phyloP scores from a whole-genome alignment of 2,797 vertebrate species.

The Crocodylus rhombifer region DNA sequence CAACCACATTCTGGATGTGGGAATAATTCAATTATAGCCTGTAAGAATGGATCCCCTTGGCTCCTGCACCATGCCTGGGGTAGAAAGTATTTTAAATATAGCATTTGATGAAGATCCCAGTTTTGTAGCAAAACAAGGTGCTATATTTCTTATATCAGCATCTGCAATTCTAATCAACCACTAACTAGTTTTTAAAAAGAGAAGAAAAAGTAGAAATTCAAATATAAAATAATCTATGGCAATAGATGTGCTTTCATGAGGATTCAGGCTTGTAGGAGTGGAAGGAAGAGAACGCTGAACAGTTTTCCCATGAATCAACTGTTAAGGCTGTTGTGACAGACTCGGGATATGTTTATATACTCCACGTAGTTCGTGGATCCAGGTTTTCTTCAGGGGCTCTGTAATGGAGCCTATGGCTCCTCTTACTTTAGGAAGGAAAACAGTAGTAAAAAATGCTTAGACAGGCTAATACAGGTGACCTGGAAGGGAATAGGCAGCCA shows the following conservation, averaged over 20 bases:
- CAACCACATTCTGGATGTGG: fast-evolving
- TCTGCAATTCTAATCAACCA: neutral
- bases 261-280: neutral
- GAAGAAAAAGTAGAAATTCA: neutral
- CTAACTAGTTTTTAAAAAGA: fast-evolving
- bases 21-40: fast-evolving
- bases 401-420: too few relatives aligned
- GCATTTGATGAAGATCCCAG: fast-evolving
- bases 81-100: fast-evolving
- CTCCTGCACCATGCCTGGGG: fast-evolving
- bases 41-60: fast-evolving
- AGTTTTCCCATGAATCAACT: neutral
- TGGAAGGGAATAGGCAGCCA: too few relatives aligned
- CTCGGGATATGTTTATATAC: neutral
- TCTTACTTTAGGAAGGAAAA: too few relatives aligned
- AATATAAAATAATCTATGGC: neutral
- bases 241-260: neutral
- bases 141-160: neutral
- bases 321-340: neutral
- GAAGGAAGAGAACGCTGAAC: neutral
- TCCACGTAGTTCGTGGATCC: neutral
- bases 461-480: too few relatives aligned
- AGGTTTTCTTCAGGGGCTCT: neutral
- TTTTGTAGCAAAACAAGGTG: neutral
- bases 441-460: too few relatives aligned